These are phyloP conservation scores for Hoplodrina ambigua DNA, from an alignment of 2,888 invertebrate genomes.

Conservation along the genomic window DNA sequence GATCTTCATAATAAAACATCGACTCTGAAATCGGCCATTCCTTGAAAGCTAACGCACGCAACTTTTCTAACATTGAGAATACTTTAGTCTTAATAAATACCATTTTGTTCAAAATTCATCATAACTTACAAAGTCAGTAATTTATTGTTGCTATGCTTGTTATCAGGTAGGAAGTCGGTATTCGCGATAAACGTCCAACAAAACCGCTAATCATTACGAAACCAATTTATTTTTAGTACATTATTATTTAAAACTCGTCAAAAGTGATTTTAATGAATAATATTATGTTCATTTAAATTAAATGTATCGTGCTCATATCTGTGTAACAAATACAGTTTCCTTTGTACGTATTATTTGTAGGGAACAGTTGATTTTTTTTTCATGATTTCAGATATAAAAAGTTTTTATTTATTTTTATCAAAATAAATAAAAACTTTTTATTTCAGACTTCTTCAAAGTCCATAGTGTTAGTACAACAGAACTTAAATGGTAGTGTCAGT, in stretches of 20 bases:
- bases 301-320: not conserved
- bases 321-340: not conserved
- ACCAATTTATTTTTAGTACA: constrained; percentile 3
- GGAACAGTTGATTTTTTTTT: too few relatives aligned
- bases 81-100: not conserved
- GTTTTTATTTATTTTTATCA: too few relatives aligned
- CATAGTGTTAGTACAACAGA: too few relatives aligned
- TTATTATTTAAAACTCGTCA: not conserved
- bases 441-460: too few relatives aligned
- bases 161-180: constrained; percentile 30
- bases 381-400: too few relatives aligned
- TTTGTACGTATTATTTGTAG: not conserved
- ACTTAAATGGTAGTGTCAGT: too few relatives aligned
- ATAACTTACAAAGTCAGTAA: not conserved
- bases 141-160: not conserved
- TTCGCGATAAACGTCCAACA: constrained; percentile 9
- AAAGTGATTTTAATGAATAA: not conserved
- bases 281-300: not conserved
- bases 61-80: too few relatives aligned
- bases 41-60: too few relatives aligned
- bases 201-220: constrained; percentile 3
- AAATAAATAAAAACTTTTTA: too few relatives aligned
- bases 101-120: not conserved
- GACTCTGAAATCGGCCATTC: too few relatives aligned
- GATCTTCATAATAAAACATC: too few relatives aligned